phyloP scores from a whole-genome alignment of 2,888 invertebrate species.

The Ischnus inquisitorius region DNA sequence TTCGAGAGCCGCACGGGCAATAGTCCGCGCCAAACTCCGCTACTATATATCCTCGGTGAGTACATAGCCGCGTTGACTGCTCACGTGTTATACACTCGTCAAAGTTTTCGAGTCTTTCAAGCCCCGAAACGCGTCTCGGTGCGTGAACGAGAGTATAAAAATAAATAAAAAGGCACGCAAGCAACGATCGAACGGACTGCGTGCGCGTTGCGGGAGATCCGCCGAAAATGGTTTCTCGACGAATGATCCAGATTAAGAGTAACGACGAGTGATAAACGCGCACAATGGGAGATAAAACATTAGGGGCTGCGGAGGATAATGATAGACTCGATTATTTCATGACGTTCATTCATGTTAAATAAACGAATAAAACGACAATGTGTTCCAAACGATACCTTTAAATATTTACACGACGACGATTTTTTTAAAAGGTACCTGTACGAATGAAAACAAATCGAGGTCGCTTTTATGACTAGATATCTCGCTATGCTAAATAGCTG shows the following conservation, averaged over 20 bases:
- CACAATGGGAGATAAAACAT: not conserved
- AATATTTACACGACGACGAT: not conserved
- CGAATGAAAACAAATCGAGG: not conserved
- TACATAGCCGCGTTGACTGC: slow-evolving; percentile 7
- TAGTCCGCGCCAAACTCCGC: slow-evolving; percentile 39
- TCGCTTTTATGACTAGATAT: not conserved
- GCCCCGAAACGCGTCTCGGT: not conserved
- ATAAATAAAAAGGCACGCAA: not conserved
- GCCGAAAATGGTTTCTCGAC: slow-evolving; percentile 18
- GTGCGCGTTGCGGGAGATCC: not conserved
- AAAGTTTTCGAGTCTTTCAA: not conserved
- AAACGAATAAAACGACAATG: not conserved
- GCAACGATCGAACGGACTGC: not conserved
- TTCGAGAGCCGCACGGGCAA: slow-evolving; percentile 41
- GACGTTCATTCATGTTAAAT: not conserved
- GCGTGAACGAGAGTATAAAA: not conserved
- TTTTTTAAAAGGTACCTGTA: not conserved
- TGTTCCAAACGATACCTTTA: not conserved
- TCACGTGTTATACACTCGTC: slow-evolving; percentile 6
- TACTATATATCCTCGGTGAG: slow-evolving; percentile 2
- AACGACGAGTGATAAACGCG: slow-evolving; percentile 5
- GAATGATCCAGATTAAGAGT: slow-evolving; percentile 40
- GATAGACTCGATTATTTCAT: not conserved
- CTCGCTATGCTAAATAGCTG: not conserved
- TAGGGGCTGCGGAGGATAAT: not conserved